A percentile compares a stretch with the other conserved stretches of the same genome.
Conservation (phyloP, 2,888 invertebrate species). For the Microplitis manilae region DNA sequence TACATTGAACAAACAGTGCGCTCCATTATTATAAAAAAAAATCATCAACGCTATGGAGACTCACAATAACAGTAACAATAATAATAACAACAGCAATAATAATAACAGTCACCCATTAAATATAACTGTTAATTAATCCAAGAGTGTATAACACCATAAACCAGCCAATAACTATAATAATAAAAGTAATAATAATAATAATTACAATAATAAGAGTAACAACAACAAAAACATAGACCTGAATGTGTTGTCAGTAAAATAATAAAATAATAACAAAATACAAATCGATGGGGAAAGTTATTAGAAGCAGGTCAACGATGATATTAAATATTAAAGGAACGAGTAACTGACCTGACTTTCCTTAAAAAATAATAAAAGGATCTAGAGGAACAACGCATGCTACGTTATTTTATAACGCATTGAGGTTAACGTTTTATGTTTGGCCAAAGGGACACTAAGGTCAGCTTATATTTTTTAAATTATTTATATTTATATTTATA, state of each 20-base stretch:
- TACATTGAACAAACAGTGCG: not conserved
- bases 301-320: conserved; percentile 48
- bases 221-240: conserved; percentile 21
- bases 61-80: not conserved
- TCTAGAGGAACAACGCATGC: conserved; percentile 29
- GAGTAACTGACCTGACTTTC: conserved; percentile 47
- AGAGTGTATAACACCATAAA: not conserved
- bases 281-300: conserved; percentile 51
- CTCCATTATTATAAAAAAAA: not conserved
- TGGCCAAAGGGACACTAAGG: conserved; percentile 18
- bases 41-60: not conserved
- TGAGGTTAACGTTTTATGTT: conserved; percentile 24
- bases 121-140: conserved; percentile 1
- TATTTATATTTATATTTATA: not conserved
- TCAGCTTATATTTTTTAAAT: not conserved
- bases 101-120: not conserved
- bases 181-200: not conserved
- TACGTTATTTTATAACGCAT: conserved; percentile 23
- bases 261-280: conserved; percentile 40
- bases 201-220: conserved; percentile 21
- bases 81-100: not conserved
- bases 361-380: conserved; percentile 18
- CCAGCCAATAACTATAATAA: not conserved
- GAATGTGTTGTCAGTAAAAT: conserved; percentile 33
- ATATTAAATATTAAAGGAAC: conserved; percentile 33